These are phyloP conservation scores for Sinocyclocheilus anshuiensis DNA, from an alignment of 2,113 vertebrate genomes.

Conservation along the genomic window DNA sequence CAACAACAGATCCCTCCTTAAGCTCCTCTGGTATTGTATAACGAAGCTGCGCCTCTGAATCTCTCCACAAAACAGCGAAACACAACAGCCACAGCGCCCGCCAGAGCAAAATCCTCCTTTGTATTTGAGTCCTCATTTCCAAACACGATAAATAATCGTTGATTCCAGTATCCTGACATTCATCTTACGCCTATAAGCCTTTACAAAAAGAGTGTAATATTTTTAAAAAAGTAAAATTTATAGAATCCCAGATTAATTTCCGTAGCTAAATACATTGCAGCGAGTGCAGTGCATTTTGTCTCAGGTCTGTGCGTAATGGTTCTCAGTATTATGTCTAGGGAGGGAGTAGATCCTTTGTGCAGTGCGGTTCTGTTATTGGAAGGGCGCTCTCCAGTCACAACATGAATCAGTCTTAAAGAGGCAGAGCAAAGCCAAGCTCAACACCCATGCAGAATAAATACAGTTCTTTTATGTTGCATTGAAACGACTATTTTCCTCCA, in stretches of 20 bases:
- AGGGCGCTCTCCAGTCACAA: constrained; percentile 56
- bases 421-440: not conserved
- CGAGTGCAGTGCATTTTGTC: constrained; percentile 49
- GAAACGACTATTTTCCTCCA: not conserved
- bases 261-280: not conserved
- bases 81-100: too few relatives aligned
- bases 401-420: constrained; percentile 44
- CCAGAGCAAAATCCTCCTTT: too few relatives aligned
- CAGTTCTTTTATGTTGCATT: constrained; percentile 6
- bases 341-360: constrained; percentile 70
- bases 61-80: too few relatives aligned
- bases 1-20: too few relatives aligned
- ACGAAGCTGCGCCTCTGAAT: too few relatives aligned
- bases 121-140: too few relatives aligned
- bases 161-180: too few relatives aligned
- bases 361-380: constrained; percentile 69
- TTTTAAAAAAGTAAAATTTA: too few relatives aligned
- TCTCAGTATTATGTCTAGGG: constrained; percentile 63
- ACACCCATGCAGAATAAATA: not conserved
- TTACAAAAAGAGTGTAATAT: too few relatives aligned
- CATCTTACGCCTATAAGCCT: too few relatives aligned
- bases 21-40: too few relatives aligned
- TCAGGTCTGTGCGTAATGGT: constrained; percentile 61
- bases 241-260: not conserved
- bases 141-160: too few relatives aligned